A percentile compares a stretch with the other conserved stretches of the same genome.
These are phyloP conservation scores for Aelia acuminata DNA, from an alignment of 2,888 invertebrate species.

Conservation along the genomic window DNA sequence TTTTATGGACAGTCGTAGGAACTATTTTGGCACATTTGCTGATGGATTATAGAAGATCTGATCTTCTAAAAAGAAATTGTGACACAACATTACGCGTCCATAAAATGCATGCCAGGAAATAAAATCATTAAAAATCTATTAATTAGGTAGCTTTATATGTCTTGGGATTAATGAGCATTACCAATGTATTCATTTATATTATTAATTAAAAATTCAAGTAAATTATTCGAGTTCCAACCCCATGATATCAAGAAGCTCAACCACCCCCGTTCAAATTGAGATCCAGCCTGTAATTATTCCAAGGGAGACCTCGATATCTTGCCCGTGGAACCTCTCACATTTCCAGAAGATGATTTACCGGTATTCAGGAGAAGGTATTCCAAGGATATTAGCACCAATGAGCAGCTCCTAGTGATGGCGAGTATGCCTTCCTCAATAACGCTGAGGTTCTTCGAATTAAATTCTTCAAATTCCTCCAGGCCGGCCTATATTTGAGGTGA, in stretches of 20 bases:
- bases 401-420: slow-evolving; percentile 2
- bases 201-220: not conserved
- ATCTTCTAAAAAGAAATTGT: too few relatives aligned
- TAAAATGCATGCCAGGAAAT: too few relatives aligned
- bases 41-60: too few relatives aligned
- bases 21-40: too few relatives aligned
- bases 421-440: slow-evolving; percentile 35
- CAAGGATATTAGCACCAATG: slow-evolving; percentile 26
- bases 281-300: slow-evolving; percentile 9
- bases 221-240: not conserved
- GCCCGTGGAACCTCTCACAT: not conserved
- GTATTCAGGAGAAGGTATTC: slow-evolving; percentile 40
- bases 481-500: not conserved
- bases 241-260: not conserved
- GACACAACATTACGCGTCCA: too few relatives aligned
- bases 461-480: slow-evolving; percentile 18
- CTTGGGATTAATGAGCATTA: too few relatives aligned
- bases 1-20: too few relatives aligned
- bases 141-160: too few relatives aligned
- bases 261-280: not conserved
- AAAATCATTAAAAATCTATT: too few relatives aligned
- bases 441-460: slow-evolving; percentile 37
- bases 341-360: slow-evolving; percentile 39
- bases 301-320: not conserved
- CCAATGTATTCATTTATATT: too few relatives aligned